Base-by-base conservation (phyloP, 2,888 invertebrate species). In the Calameuta filiformis region DNA sequence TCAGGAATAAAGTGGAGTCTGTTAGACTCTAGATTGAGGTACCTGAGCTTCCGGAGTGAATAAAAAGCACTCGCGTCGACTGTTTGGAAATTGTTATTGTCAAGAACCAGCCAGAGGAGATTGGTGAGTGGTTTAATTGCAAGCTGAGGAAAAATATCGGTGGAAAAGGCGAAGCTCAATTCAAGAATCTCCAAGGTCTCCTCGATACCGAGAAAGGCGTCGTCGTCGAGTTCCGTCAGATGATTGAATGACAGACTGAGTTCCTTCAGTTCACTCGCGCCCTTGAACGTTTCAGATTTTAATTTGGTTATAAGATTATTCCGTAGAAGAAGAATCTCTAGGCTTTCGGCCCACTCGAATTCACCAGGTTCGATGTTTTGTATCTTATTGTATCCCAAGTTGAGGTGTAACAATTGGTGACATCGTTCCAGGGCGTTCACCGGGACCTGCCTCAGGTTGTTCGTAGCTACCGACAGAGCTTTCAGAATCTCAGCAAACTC, bases 221-320 rank as follows among this genome's bases (percentile, higher is more conserved):
- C 94, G 35, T 95, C 94, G 89, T 97, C 96, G 84, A 98, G 94
- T 87, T 96, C 95, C 85, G 95, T 95, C 82, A 98, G 94, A 88
- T 96, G 96, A 92, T 98, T 98, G 92, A 98, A 97, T 89, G 98
- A 98, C 83, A 98, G 92, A 92, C 97, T 97, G 83, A 98, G 94
- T 92, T 98, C 98, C 87, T 96, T 96, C 84, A 98, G 93, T 84
- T 96, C 94, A 82, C 94, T 94, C 76, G 96, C 93, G 69, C 95
- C 95, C 79, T 84, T 86, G 78, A 91, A 91, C 23, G 89, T 86
- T 33, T 89, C 83, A 0, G 88, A 84, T 76, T 87, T 87, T 12
- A 94, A 86, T 78, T 92, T 95, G 68, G 96, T 95, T 83, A 98
- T 95, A 90, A 96, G 94, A 91, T 98, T 98, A 92, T 97, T 97